Evolutionary conservation across 2,888 invertebrate species (phyloP).

Genomic region (Lasioglossum figueresi): DNA sequence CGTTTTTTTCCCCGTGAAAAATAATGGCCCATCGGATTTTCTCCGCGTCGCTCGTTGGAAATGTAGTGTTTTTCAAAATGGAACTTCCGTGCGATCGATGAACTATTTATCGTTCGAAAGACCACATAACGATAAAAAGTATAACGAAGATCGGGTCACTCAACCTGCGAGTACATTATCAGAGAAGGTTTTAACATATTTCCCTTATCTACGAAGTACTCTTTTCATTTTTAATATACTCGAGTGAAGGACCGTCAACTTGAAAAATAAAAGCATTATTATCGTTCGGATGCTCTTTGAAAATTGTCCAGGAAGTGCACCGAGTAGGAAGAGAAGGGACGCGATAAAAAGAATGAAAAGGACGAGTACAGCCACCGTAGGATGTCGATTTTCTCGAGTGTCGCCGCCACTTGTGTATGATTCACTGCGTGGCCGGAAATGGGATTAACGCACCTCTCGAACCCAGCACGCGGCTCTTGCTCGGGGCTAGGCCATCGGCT

Average conservation of each 20-base stretch:
- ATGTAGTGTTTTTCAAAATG: neutral
- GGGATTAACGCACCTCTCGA: constrained; percentile 49
- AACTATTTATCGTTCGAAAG: neutral
- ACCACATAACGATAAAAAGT: neutral
- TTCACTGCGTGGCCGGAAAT: constrained; percentile 49
- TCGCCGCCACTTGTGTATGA: constrained; percentile 12
- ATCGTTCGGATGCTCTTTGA: neutral
- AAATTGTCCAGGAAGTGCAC: neutral
- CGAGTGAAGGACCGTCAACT: neutral
- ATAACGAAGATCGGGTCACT: neutral
- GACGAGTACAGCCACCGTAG: neutral
- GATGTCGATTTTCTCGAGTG: constrained; percentile 37
- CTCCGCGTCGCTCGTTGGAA: neutral
- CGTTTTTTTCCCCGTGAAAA: neutral
- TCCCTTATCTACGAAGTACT: neutral
- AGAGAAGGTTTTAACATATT: neutral
- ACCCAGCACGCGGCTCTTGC: neutral
- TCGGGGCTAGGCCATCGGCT: constrained; percentile 15
- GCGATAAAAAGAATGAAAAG: neutral
- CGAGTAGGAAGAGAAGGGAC: neutral
- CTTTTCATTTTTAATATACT: neutral
- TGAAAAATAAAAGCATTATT: constrained; percentile 9
- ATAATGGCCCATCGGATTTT: neutral
- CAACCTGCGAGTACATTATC: neutral
- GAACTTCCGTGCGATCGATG: neutral